phyloP scores from a whole-genome alignment of 2,113 vertebrate species.

The Bos javanicus region DNA sequence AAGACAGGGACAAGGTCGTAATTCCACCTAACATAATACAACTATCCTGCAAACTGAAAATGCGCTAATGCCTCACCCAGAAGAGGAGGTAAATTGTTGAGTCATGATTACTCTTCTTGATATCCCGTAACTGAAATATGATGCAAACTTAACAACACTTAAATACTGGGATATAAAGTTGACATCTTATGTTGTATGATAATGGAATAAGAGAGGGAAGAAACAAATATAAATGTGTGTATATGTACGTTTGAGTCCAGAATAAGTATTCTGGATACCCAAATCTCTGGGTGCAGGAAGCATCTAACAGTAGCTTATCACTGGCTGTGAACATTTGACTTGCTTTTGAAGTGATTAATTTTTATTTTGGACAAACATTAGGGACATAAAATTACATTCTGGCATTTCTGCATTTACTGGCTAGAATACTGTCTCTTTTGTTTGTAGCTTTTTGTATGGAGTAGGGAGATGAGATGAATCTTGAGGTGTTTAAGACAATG shows the following conservation, averaged over 20 bases:
- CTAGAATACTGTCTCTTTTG: background rate
- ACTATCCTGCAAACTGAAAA: background rate
- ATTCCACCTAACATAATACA: background rate
- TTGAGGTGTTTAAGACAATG: background rate
- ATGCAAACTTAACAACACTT: background rate
- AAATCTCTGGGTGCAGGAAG: background rate
- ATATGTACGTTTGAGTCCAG: background rate
- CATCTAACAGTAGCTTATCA: background rate
- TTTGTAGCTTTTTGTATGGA: background rate
- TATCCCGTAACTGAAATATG: background rate
- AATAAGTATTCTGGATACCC: background rate
- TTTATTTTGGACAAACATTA: slow-evolving; percentile 7
- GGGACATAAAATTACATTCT: background rate
- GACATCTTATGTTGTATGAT: background rate
- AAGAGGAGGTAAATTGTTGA: background rate
- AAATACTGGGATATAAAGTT: background rate
- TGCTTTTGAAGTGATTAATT: background rate
- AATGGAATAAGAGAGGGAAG: background rate
- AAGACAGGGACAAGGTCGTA: background rate
- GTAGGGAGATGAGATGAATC: background rate
- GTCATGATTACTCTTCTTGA: background rate
- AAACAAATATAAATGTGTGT: background rate
- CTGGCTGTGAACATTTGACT: background rate
- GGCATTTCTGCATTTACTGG: background rate
- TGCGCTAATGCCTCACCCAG: background rate